phyloP scores from a whole-genome alignment of 2,797 vertebrate species.

The Orientallactaga sibirica region DNA sequence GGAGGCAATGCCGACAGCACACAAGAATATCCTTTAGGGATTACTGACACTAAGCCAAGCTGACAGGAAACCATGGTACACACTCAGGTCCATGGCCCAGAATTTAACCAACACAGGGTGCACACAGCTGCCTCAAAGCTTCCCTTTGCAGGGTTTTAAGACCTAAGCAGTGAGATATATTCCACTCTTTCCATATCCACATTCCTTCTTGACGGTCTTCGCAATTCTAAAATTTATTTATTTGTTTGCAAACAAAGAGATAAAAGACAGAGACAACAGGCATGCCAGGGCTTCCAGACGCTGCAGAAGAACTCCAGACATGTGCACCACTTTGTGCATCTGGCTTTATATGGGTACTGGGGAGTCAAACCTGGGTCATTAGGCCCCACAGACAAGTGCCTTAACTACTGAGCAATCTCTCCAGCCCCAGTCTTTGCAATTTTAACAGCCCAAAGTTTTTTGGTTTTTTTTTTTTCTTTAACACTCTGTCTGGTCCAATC shows the following conservation, averaged over 20 bases:
- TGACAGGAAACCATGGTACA: background rate
- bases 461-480: too few species aligned
- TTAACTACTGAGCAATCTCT: too few species aligned
- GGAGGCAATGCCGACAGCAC: background rate
- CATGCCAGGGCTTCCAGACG: too few species aligned
- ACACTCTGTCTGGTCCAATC: background rate
- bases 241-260: too few species aligned
- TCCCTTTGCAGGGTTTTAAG: too few species aligned
- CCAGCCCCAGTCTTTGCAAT: background rate
- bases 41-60: background rate
- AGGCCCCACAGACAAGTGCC: too few species aligned
- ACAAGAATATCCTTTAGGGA: background rate
- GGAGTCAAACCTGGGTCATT: too few species aligned
- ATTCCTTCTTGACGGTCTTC: background rate
- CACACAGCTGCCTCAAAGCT: background rate
- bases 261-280: too few species aligned
- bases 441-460: background rate
- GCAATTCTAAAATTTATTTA: background rate
- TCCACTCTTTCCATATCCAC: rapidly evolving
- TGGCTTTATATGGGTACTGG: too few species aligned
- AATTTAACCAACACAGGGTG: rapidly evolving
- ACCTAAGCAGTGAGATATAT: background rate
- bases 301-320: too few species aligned
- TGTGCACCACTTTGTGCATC: too few species aligned
- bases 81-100: background rate